These are phyloP conservation scores for Marronus borbonicus DNA, from an alignment of 2,888 invertebrate genomes.

Conservation along the genomic window DNA sequence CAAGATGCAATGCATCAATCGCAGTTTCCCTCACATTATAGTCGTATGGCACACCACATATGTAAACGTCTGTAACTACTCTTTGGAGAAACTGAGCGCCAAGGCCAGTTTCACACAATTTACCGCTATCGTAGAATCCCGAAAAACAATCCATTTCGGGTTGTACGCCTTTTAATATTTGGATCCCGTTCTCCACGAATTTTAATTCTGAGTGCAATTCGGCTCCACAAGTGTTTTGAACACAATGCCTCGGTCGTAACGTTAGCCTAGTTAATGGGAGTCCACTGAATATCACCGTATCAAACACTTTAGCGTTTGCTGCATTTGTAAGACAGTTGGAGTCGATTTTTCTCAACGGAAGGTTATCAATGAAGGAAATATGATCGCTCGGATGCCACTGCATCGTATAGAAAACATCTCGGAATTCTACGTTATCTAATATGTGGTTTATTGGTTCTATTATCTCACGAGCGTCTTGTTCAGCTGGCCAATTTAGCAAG, in stretches of 20 bases:
- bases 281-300: slow-evolving; percentile 94
- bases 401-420: slow-evolving; percentile 91
- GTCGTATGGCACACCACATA: slow-evolving; percentile 95
- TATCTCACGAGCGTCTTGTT: slow-evolving; percentile 92
- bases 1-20: slow-evolving; percentile 87
- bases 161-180: slow-evolving; percentile 92
- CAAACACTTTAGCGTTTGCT: slow-evolving; percentile 86
- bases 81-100: slow-evolving; percentile 83
- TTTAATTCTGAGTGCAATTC: slow-evolving; percentile 90
- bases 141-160: slow-evolving; percentile 97
- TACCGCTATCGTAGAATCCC: slow-evolving; percentile 97
- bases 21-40: slow-evolving; percentile 91
- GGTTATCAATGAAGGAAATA: slow-evolving; percentile 96
- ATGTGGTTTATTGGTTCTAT: slow-evolving; percentile 92
- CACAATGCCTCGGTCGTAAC: slow-evolving; percentile 97
- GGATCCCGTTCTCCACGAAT: slow-evolving; percentile 82
- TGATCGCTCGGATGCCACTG: slow-evolving; percentile 99
- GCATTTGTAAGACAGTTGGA: slow-evolving; percentile 81
- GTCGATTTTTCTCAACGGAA: slow-evolving; percentile 82
- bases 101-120: slow-evolving; percentile 87
- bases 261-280: slow-evolving; percentile 89
- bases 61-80: slow-evolving; percentile 90
- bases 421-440: slow-evolving; percentile 86
- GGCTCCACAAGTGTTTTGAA: slow-evolving; percentile 96
- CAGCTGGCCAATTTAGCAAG: slow-evolving; percentile 93